These are phyloP conservation scores for Scrobipalpa costella DNA, from an alignment of 2,888 invertebrate species.

Conservation along the genomic window DNA sequence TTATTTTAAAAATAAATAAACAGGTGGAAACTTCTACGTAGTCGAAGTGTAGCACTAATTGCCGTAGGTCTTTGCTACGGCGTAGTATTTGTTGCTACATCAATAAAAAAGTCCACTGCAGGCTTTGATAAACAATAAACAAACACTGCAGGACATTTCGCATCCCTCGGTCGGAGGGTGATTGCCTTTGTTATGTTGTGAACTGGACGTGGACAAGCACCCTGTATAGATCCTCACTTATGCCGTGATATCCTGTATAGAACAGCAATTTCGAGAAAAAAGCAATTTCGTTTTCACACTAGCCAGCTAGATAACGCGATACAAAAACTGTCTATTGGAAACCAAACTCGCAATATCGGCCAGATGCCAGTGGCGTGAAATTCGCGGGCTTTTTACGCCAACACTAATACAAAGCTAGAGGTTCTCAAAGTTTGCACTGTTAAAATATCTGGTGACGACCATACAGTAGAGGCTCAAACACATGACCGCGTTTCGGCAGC, in stretches of 20 bases:
- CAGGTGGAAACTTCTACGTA: too few species aligned
- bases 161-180: too few species aligned
- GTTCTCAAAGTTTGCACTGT: conserved; percentile 11
- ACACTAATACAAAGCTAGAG: conserved; percentile 23
- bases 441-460: too few species aligned
- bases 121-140: too few species aligned
- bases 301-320: conserved; percentile 30
- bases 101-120: too few species aligned
- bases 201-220: too few species aligned
- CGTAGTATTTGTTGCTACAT: background rate
- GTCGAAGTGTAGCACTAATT: background rate
- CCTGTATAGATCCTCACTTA: background rate
- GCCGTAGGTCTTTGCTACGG: background rate
- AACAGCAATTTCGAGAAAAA: conserved; percentile 24
- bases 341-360: conserved; percentile 46
- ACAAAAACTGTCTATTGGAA: conserved; percentile 41
- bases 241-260: background rate
- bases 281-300: conserved; percentile 30
- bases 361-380: conserved; percentile 36
- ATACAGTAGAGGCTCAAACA: too few species aligned
- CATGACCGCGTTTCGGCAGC: too few species aligned
- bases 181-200: too few species aligned
- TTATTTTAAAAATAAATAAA: too few species aligned
- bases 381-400: conserved; percentile 36
- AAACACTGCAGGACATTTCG: too few species aligned